Conservation (phyloP, 53 echinoderm and acorn worm species). For the Paracentrotus lividus region DNA sequence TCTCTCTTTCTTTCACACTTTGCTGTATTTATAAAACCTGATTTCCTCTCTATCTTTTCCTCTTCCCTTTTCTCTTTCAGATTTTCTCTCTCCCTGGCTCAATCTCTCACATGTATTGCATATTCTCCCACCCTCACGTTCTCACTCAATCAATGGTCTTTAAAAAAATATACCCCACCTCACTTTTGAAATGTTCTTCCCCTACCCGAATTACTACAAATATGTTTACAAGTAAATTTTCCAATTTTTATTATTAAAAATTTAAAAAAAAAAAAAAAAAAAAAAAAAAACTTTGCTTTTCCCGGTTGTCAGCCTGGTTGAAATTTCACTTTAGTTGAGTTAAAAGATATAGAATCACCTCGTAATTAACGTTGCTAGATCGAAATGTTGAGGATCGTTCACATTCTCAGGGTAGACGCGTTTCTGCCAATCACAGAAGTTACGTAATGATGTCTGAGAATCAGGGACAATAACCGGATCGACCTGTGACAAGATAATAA, state of each 20-base stretch:
- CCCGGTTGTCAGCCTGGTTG: too few relatives aligned
- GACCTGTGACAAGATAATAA: neutral
- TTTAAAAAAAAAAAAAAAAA: too few relatives aligned
- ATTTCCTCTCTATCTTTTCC: neutral
- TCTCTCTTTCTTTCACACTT: neutral
- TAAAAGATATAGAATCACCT: too few relatives aligned
- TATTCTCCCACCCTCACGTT: neutral
- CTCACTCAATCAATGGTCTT: too few relatives aligned
- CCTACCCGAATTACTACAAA: too few relatives aligned
- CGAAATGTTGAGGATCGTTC: constrained; percentile 2
- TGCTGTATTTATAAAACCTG: too few relatives aligned
- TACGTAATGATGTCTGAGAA: constrained; percentile 12
- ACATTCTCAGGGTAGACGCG: constrained; percentile 16
- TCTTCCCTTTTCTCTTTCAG: neutral
- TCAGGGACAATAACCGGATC: constrained; percentile 43
- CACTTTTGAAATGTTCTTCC: too few relatives aligned
- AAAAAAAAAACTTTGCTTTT: too few relatives aligned
- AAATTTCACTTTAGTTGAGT: too few relatives aligned
- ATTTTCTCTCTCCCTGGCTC: neutral
- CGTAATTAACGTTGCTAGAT: neutral
- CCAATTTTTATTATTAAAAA: too few relatives aligned
- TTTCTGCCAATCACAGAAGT: constrained; percentile 55
- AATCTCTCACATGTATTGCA: neutral
- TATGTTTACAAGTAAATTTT: too few relatives aligned
- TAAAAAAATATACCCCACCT: too few relatives aligned